Base-by-base conservation (phyloP, 1,140 invertebrate species). In the Aphelenchoides besseyi region DNA sequence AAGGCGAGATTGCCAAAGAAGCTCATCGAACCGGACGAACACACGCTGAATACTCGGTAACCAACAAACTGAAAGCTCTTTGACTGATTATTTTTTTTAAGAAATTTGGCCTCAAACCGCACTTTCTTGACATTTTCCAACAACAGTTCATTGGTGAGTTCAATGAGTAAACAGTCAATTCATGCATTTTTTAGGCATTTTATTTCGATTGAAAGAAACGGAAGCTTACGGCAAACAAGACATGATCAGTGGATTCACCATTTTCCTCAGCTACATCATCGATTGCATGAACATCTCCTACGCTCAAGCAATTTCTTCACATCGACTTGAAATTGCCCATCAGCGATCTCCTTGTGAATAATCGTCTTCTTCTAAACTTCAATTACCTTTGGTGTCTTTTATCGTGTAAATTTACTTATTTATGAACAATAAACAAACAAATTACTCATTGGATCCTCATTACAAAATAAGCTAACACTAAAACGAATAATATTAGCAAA, bases 101-200 rank as follows among this genome's bases (percentile, higher is more conserved):
- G 0, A 57, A 81, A 37, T 83, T 69, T 61, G 79, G 79, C 3
- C 52, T 80, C 33, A 80, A 80, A 71, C 81, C 79, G 18, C 79
- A 80, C 29, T 80, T 80, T 62, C 52, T 80, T 26, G 79, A 80
- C 77, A 70, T 80, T 48, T 80, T 75, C 53, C 75, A 81, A 64
- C 81, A 83, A 32, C 63, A 79, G 37, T 79, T 79, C 23, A 41
- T 78, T 59, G 76, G 74, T 37, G n/a, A 28, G 18, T 70, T 69
- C 18, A 16, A 18, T 67, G 8, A 23, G 16, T 3, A 68, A n/a
- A 5, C n/a, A 28, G n/a, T 61, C n/a, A 67, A 48, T 48, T 48
- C 41, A 48, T 23, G 12, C 41, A 9, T 9, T 8, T 68, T 9
- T 67, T 12, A 69, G 3, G 59, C 16, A 74, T 71, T n/a, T 26